Evolutionary conservation across 2,888 invertebrate genomes (phyloP).

Genomic region (Cerastoderma edule): DNA sequence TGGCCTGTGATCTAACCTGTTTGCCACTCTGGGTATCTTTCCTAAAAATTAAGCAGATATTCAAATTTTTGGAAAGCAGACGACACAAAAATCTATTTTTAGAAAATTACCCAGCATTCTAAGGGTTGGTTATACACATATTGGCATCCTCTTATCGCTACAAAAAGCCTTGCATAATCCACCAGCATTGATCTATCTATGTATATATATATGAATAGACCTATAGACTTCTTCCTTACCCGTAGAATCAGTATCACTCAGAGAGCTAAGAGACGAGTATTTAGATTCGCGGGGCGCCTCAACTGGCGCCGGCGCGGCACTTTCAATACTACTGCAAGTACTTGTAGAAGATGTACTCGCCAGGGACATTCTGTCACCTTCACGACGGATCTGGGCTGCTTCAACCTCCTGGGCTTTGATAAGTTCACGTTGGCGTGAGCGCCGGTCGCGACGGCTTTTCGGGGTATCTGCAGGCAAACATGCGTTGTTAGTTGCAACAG

Average conservation of each 20-base stretch:
- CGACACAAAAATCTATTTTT: no score
- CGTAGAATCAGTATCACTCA: conserved; percentile 67
- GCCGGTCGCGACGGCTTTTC: conserved; percentile 67
- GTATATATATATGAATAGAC: no score
- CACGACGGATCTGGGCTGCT: conserved; percentile 38
- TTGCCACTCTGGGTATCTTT: no score
- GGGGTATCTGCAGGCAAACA: conserved; percentile 68
- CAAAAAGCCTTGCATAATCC: no score
- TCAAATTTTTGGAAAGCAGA: no score
- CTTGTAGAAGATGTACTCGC: conserved; percentile 70
- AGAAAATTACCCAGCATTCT: no score
- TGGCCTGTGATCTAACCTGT: no score
- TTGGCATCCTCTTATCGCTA: no score
- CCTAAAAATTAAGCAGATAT: no score
- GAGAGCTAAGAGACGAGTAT: conserved; percentile 69
- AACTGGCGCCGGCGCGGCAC: conserved; percentile 36
- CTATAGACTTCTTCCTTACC: conserved; percentile 58
- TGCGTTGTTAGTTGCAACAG: conserved; percentile 55
- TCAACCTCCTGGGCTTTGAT: conserved; percentile 74
- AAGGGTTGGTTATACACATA: no score
- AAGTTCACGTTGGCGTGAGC: conserved; percentile 73
- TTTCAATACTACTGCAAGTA: conserved; percentile 66
- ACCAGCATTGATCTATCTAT: no score
- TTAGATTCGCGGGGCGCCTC: conserved; percentile 52
- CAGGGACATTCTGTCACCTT: conserved; percentile 67